Percentiles rank a stretch among this genome's conserved stretches.
Conservation (phyloP, 2,888 invertebrate genomes). For the Hofmannophila pseudospretella region DNA sequence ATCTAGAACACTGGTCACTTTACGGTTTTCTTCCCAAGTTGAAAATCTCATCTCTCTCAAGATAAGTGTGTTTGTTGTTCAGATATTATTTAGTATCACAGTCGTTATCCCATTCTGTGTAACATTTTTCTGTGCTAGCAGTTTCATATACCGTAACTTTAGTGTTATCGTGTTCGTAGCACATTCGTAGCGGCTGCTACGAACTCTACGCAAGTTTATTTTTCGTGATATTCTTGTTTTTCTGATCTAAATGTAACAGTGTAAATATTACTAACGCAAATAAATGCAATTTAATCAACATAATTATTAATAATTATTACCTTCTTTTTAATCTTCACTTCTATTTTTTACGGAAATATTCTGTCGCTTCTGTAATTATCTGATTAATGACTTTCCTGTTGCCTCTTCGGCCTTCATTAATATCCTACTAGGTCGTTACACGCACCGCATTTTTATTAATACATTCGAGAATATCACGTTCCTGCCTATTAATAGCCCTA, state of each 20-base stretch:
- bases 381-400: not conserved
- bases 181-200: slow-evolving; percentile 8
- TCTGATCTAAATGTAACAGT: no score
- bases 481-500: not conserved
- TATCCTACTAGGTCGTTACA: not conserved
- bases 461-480: not conserved
- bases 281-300: no score
- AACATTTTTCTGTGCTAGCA: slow-evolving; percentile 1
- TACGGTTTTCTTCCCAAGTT: slow-evolving; percentile 16
- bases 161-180: slow-evolving; percentile 3
- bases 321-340: no score
- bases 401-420: not conserved
- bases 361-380: not conserved
- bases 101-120: slow-evolving; percentile 1
- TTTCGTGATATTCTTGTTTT: no score
- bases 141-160: slow-evolving; percentile 2
- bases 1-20: slow-evolving; percentile 30
- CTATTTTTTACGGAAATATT: no score
- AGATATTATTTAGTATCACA: slow-evolving; percentile 7
- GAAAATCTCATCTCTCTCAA: slow-evolving; percentile 14
- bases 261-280: no score
- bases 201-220: not conserved
- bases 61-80: slow-evolving; percentile 15
- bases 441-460: not conserved
- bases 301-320: no score